Percentiles rank a stretch among this genome's conserved stretches.
These are phyloP conservation scores for Acrobasis consociella DNA, from an alignment of 2,888 invertebrate genomes.

Conservation along the genomic window DNA sequence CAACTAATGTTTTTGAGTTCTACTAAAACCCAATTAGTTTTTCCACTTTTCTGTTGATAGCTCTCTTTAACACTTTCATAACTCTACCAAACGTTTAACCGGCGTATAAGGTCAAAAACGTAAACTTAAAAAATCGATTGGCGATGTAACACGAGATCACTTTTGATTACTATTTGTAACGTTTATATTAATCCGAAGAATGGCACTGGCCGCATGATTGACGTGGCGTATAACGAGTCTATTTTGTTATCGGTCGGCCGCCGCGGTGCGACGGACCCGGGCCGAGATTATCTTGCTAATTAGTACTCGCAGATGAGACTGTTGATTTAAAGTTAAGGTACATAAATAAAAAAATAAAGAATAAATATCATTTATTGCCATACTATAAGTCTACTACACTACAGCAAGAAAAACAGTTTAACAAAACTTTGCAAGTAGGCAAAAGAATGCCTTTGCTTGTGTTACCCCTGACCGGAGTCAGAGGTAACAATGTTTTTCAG, in stretches of 20 bases:
- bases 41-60: too few relatives aligned
- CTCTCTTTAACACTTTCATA: slow-evolving; percentile 32
- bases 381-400: too few relatives aligned
- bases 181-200: slow-evolving; percentile 75
- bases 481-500: too few relatives aligned
- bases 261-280: slow-evolving; percentile 43
- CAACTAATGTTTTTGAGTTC: too few relatives aligned
- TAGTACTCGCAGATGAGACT: slow-evolving; percentile 23
- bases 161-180: slow-evolving; percentile 80
- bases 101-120: slow-evolving; percentile 54
- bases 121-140: slow-evolving; percentile 62
- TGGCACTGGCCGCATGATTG: slow-evolving; percentile 61
- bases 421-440: too few relatives aligned
- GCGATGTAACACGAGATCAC: slow-evolving; percentile 62
- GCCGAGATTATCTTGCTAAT: slow-evolving; percentile 35
- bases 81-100: slow-evolving; percentile 42
- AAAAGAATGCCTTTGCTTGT: too few relatives aligned
- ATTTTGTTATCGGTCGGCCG: slow-evolving; percentile 57
- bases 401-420: too few relatives aligned
- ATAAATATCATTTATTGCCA: too few relatives aligned
- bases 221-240: slow-evolving; percentile 72
- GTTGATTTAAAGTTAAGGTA: too few relatives aligned
- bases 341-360: too few relatives aligned
- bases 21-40: too few relatives aligned
- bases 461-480: too few relatives aligned